Evolutionary conservation across 2,113 vertebrate genomes (phyloP), one percentile per base, ranked within the genome.

Genomic region (Nycticryphes semicollaris): DNA sequence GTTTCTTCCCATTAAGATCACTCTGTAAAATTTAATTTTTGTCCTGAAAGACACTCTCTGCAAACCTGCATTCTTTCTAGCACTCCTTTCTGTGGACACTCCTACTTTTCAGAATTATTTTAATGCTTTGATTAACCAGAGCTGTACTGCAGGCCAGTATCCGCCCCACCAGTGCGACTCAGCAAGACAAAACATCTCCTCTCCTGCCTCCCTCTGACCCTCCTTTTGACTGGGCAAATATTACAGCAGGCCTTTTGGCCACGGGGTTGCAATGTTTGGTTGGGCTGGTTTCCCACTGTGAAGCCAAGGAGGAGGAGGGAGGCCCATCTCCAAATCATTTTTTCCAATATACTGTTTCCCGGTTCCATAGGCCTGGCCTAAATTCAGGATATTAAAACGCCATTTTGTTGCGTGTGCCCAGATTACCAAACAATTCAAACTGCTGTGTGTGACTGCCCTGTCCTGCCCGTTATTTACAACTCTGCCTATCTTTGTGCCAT

Each of bases 391-490:
- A 91, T 64, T 72, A 68, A 94, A 92, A 88, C 63, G 23, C 0
- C 15, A 50, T 59, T 76, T 89, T 85, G 14, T 76, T 88, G 91
- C 62, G 90, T 28, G 59, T 66, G 63, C 37, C 67, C 90, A 90
- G 78, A 95, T 94, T 87, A 85, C 70, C 54, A 79, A 79, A 73
- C 82, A 87, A 83, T 94, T 87, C 53, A 66, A 88, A 90, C 8
- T 45, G 57, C 37, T 93, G 83, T 94, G 39, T 94, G 74, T 93
- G 53, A 83, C 84, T 94, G 57, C 84, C 62, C 70, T 79, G 94
- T 92, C 45, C 84, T 88, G 82, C 91, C 74, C 0, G 0, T 83
- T 91, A 87, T 94, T 96, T 94, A 94, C 91, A 35, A 51, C 82
- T 90, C 69, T 73, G 37, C 66, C 78, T 91, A 63, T 74, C 81